These are phyloP conservation scores for Agapostemon virescens DNA, from an alignment of 2,888 invertebrate genomes.

Conservation along the genomic window DNA sequence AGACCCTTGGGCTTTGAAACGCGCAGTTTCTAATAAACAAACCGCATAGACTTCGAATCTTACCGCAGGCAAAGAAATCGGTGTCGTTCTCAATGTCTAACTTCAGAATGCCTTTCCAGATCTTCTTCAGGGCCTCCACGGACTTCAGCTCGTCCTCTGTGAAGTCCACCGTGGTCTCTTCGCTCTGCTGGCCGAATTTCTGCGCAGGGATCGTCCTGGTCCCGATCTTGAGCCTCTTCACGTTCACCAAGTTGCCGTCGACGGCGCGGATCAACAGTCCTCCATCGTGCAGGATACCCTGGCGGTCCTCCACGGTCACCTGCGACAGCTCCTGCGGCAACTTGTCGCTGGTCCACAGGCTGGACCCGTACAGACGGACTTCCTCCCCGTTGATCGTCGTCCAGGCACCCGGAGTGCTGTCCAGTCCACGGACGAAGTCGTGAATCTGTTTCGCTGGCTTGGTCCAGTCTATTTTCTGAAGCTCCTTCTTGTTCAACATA, in stretches of 20 bases:
- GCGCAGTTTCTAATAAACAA: too few relatives aligned
- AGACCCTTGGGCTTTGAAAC: too few relatives aligned
- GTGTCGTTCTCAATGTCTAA: constrained; percentile 87
- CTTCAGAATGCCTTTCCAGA: constrained; percentile 94
- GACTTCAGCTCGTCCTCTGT: constrained; percentile 88
- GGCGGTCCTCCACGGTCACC: constrained; percentile 70
- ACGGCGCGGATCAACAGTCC: constrained; percentile 91
- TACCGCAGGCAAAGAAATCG: constrained; percentile 95
- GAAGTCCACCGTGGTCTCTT: constrained; percentile 84
- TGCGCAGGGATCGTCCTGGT: constrained; percentile 91
- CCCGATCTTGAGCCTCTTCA: constrained; percentile 88
- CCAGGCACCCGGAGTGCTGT: constrained; percentile 97
- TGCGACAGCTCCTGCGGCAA: constrained; percentile 1
- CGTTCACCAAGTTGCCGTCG: constrained; percentile 90
- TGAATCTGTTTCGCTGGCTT: constrained; percentile 87
- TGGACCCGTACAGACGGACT: constrained; percentile 90
- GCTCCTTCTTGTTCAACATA: constrained; percentile 91
- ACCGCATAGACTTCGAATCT: not conserved
- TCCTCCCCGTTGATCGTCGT: constrained; percentile 84
- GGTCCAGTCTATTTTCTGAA: constrained; percentile 89
- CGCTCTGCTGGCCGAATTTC: constrained; percentile 86
- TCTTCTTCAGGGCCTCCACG: constrained; percentile 84
- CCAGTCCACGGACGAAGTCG: constrained; percentile 96
- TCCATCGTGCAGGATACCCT: constrained; percentile 86
- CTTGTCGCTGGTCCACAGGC: constrained; percentile 83